A percentile compares a stretch with the other conserved stretches of the same genome.
Conservation (phyloP, 2,797 vertebrate genomes). For the Erpetoichthys calabaricus region DNA sequence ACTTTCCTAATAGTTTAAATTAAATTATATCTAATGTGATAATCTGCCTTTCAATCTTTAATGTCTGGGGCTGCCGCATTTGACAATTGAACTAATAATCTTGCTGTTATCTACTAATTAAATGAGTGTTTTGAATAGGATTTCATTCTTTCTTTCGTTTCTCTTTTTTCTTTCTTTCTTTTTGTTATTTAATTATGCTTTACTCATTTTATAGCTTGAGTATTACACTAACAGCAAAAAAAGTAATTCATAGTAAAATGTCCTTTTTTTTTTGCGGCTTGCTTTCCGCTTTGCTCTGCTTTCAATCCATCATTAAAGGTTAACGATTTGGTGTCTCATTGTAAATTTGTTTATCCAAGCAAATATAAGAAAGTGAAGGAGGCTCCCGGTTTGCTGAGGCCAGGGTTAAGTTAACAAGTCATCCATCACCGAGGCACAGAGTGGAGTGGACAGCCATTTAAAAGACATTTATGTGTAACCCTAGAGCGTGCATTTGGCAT, state of each 20-base stretch:
- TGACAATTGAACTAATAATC: conserved; percentile 50
- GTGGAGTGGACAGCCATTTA: background rate
- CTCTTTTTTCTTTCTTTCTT: background rate
- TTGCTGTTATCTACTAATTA: conserved; percentile 32
- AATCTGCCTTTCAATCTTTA: conserved; percentile 50
- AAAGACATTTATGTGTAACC: background rate
- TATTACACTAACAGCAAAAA: no score
- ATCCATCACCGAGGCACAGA: conserved; percentile 10
- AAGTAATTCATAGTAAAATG: no score
- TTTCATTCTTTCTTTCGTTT: background rate
- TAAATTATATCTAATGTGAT: conserved; percentile 53
- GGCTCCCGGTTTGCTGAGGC: conserved; percentile 13
- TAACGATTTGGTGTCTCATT: background rate
- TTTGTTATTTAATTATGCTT: no score
- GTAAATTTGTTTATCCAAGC: conserved; percentile 1
- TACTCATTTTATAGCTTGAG: no score
- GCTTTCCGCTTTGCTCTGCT: no score
- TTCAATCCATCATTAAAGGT: background rate
- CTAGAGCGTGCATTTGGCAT: no score
- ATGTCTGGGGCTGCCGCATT: conserved; percentile 31
- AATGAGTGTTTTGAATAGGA: conserved; percentile 2
- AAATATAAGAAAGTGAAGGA: conserved; percentile 18
- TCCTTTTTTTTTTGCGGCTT: no score
- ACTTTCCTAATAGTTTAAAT: conserved; percentile 33
- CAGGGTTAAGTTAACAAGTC: conserved; percentile 21